Evolutionary conservation across 2,113 vertebrate species (phyloP).

Genomic region (Plestiodon gilberti): DNA sequence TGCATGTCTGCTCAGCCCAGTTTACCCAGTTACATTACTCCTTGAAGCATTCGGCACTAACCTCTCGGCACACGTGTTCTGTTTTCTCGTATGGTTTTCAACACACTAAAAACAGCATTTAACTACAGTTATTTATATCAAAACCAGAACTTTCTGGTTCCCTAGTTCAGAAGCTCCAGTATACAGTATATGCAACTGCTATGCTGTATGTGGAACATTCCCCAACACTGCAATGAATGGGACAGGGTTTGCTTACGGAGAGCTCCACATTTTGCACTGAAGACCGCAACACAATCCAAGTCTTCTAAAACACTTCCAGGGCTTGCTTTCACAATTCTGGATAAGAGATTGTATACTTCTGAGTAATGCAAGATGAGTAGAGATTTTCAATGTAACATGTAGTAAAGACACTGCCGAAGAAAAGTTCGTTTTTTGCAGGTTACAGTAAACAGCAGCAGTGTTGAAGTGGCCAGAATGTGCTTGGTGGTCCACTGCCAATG

Average conservation of each 20-base stretch:
- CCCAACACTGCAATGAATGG: neutral
- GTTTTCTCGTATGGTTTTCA: neutral
- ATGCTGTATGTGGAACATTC: neutral
- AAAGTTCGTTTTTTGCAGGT: neutral
- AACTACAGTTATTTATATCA: neutral
- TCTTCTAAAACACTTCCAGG: neutral
- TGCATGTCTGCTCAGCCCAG: neutral
- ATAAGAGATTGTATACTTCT: neutral
- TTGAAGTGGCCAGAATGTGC: neutral
- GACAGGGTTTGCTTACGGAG: neutral
- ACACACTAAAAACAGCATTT: constrained; percentile 3
- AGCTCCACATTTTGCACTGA: neutral
- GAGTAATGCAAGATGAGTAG: neutral
- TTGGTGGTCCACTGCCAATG: neutral
- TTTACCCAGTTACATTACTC: constrained; percentile 19
- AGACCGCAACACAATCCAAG: neutral
- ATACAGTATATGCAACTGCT: neutral
- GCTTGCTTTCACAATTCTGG: neutral
- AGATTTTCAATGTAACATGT: neutral
- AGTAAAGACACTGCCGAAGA: neutral
- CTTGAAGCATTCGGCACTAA: constrained; percentile 27
- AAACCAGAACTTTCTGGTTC: neutral
- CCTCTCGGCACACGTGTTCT: neutral
- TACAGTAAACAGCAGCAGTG: neutral
- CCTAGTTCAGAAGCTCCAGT: neutral